These are phyloP conservation scores for Euspilapteryx auroguttella DNA, from an alignment of 2,888 invertebrate genomes.

Conservation along the genomic window DNA sequence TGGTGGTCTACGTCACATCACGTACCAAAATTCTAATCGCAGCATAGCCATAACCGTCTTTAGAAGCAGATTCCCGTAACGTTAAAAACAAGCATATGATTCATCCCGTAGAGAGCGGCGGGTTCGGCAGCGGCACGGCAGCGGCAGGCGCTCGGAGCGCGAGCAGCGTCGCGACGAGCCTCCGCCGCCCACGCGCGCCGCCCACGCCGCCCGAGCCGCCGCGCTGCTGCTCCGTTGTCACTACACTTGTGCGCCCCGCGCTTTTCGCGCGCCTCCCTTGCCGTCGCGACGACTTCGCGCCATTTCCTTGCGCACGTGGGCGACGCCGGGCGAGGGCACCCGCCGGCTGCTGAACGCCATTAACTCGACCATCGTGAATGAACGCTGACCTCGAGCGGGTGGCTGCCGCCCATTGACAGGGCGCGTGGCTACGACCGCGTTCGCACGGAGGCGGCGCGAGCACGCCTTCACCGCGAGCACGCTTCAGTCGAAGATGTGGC, in stretches of 20 bases:
- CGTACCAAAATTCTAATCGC: slow-evolving; percentile 46
- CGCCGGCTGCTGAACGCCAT: slow-evolving; percentile 43
- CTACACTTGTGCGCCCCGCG: slow-evolving; percentile 44
- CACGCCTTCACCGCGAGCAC: slow-evolving; percentile 54
- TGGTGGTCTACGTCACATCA: slow-evolving; percentile 48
- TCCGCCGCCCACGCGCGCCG: slow-evolving; percentile 37
- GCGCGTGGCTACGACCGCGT: slow-evolving; percentile 22
- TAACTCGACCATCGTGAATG: slow-evolving; percentile 56
- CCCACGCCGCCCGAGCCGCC: slow-evolving; percentile 19
- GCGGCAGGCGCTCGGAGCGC: slow-evolving; percentile 18
- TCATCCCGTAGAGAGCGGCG: too few species aligned
- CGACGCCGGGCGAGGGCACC: slow-evolving; percentile 44
- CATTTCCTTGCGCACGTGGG: slow-evolving; percentile 60
- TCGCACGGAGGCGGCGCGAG: slow-evolving; percentile 47
- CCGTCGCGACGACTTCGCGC: slow-evolving; percentile 46
- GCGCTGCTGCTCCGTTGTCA: slow-evolving; percentile 26
- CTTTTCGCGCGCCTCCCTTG: slow-evolving; percentile 54
- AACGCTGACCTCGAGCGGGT: slow-evolving; percentile 51
- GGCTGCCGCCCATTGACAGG: slow-evolving; percentile 49
- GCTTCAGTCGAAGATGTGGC: slow-evolving; percentile 63
- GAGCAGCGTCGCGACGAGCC: slow-evolving; percentile 29
- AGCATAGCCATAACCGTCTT: slow-evolving; percentile 51
- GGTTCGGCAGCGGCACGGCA: slow-evolving; percentile 15
- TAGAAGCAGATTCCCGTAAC: too few species aligned
- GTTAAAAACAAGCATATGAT: too few species aligned